These are phyloP conservation scores for Allolobophora icterica DNA, from an alignment of 2,888 invertebrate genomes.

Conservation along the genomic window DNA sequence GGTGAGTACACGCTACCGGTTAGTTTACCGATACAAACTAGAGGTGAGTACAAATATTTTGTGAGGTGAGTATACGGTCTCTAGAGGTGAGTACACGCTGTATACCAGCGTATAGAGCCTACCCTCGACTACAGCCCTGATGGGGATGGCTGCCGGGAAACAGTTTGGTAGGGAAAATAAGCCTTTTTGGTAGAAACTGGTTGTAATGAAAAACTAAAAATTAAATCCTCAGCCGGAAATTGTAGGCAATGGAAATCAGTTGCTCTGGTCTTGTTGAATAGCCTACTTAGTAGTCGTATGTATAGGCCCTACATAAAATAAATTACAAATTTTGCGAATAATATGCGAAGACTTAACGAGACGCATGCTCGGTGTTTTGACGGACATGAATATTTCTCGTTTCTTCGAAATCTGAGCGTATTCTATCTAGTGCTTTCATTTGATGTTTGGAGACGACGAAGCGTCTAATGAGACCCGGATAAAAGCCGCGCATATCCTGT, in stretches of 20 bases:
- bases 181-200: too few species aligned
- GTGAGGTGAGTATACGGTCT: too few species aligned
- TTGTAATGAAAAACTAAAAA: too few species aligned
- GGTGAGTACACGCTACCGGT: too few species aligned
- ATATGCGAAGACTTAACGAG: neutral
- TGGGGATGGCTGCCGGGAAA: too few species aligned
- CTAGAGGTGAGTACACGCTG: too few species aligned
- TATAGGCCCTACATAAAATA: neutral
- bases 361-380: neutral
- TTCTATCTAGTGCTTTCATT: neutral
- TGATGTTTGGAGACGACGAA: slow-evolving; percentile 5
- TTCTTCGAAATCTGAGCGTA: neutral
- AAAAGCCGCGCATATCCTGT: neutral
- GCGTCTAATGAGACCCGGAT: slow-evolving; percentile 14
- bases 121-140: too few species aligned
- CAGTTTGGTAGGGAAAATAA: too few species aligned
- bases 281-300: too few species aligned
- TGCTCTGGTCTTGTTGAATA: neutral
- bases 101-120: too few species aligned
- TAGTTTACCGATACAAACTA: too few species aligned
- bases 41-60: too few species aligned
- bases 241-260: neutral
- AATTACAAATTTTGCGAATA: neutral
- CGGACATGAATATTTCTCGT: neutral
- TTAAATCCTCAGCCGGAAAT: neutral